Base-by-base conservation (phyloP, 2,113 vertebrate species). In the Leuciscus idus region DNA sequence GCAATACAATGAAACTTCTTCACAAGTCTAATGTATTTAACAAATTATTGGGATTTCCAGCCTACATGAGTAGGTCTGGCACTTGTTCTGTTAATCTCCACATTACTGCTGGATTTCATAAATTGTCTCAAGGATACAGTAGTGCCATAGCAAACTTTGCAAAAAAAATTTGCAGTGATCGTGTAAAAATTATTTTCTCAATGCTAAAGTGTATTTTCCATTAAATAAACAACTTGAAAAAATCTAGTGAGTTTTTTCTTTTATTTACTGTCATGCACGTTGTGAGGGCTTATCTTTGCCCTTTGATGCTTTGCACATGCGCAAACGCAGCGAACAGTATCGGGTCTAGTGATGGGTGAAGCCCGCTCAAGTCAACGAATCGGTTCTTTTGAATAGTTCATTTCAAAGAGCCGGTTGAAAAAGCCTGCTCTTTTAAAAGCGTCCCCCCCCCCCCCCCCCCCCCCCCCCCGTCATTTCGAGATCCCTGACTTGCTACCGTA, bases 41-140 rank as follows among this genome's bases (percentile, higher is more conserved):
- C 55, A 26, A n/a, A 43, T 43, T 75, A 46, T 46, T 48, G 39
- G 3, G 33, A 50, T 72, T 28, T 76, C 48, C 59, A 28, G n/a
- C 23, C n/a, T 64, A 66, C 61, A 26, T 81, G 4, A 26, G 8
- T 48, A 28, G 15, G n/a, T 66, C 1, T 77, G 28, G 55, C 57
- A 93, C 92, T 87, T 90, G 90, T 93, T 90, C 93, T 90, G 90
- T 91, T 92, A 91, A 91, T 89, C 92, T 80, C 23, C 23, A 48
- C 55, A 26, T 68, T 84, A 91, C 91, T 57, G 87, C 91, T 93
- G 94, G 91, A 90, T 92, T 94, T 94, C 87, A 87, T 91, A 92
- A 85, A 82, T 89, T 90, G 90, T 90, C 87, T 93, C 90, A 90
- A 91, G 87, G 90, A 86, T 88, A n/a, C 55, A 57, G 55, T 68